phyloP scores from a whole-genome alignment of 1,140 invertebrate genomes.

The Brachionus rubens region DNA sequence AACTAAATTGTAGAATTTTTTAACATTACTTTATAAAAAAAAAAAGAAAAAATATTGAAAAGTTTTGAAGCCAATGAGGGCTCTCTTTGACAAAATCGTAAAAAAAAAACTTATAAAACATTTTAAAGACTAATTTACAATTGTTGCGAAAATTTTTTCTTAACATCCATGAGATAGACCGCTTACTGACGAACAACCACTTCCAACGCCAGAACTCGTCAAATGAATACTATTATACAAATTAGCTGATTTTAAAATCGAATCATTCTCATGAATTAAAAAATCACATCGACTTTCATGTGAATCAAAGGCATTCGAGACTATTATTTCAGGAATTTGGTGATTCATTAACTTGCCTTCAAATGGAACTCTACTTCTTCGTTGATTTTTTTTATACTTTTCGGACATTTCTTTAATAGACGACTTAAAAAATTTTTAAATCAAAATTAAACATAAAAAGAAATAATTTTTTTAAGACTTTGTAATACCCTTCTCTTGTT shows the following conservation, averaged over 20 bases:
- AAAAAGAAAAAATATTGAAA: too few species aligned
- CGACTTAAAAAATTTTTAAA: background rate
- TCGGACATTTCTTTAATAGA: background rate
- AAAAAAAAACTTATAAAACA: background rate
- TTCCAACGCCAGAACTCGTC: constrained; percentile 2
- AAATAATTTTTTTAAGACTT: background rate
- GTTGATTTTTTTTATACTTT: constrained; percentile 6
- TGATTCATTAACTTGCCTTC: background rate
- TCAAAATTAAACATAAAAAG: background rate
- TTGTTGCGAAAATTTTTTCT: too few species aligned
- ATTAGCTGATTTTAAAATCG: constrained; percentile 4
- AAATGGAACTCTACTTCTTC: constrained; percentile 10
- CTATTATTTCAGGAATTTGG: background rate
- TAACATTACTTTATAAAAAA: too few species aligned
- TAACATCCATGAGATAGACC: background rate
- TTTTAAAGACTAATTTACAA: background rate
- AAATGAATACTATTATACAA: background rate
- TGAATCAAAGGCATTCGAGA: background rate
- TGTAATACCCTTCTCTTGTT: constrained; percentile 28
- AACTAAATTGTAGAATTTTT: too few species aligned
- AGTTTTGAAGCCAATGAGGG: too few species aligned
- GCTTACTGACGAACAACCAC: background rate
- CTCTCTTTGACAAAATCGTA: too few species aligned
- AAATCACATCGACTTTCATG: background rate
- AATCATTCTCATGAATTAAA: background rate